These are phyloP conservation scores for Thera britannica DNA, from an alignment of 2,888 invertebrate genomes.

Conservation along the genomic window DNA sequence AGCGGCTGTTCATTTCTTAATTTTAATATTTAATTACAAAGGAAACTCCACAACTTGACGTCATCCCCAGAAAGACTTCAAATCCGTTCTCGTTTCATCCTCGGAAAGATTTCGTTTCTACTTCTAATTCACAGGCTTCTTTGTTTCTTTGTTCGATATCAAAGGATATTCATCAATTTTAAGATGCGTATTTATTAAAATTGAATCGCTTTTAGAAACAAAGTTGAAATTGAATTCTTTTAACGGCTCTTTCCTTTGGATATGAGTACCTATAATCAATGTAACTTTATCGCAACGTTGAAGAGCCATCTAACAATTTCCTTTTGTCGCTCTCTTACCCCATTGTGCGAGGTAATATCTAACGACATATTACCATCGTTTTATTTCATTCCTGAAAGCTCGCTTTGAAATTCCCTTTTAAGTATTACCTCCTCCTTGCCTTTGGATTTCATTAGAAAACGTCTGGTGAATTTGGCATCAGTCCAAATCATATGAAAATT, in stretches of 20 bases:
- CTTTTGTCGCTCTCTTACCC: constrained; percentile 65
- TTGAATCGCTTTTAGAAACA: constrained; percentile 35
- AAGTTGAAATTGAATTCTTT: constrained; percentile 36
- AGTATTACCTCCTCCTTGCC: constrained; percentile 55
- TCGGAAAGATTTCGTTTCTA: constrained; percentile 78
- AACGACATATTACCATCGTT: constrained; percentile 70
- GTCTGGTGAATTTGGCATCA: constrained; percentile 49
- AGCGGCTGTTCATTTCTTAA: constrained; percentile 86
- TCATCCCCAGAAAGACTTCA: constrained; percentile 80
- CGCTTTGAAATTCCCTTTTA: constrained; percentile 71
- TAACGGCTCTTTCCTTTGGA: constrained; percentile 29
- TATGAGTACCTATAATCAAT: constrained; percentile 52
- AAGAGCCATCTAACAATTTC: constrained; percentile 68
- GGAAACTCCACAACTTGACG: constrained; percentile 84
- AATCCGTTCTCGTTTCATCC: constrained; percentile 78
- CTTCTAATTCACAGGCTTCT: constrained; percentile 75
- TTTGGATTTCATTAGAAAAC: constrained; percentile 59
- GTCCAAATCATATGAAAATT: constrained; percentile 15
- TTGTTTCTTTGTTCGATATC: constrained; percentile 70
- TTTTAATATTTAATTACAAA: constrained; percentile 86
- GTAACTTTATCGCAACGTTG: constrained; percentile 69
- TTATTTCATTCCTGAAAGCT: constrained; percentile 72
- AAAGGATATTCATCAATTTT: constrained; percentile 60
- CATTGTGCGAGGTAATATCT: constrained; percentile 72
- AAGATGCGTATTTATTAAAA: constrained; percentile 29